Evolutionary conservation across 2,113 vertebrate genomes (phyloP).

Genomic region (Rhinopomastus cyanomelas): DNA sequence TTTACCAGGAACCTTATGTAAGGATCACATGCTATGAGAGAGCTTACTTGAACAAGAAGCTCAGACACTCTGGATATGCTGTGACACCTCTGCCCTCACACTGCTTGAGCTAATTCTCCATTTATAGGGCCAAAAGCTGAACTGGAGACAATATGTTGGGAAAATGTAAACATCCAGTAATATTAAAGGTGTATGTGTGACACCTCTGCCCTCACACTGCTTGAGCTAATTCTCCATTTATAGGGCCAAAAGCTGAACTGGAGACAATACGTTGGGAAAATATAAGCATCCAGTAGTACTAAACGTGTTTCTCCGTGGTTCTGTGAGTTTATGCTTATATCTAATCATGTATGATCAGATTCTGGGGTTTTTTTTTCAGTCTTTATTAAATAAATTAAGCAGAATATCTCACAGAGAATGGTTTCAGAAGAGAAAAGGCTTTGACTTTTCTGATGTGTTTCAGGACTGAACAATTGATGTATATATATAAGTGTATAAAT

Average conservation of each 20-base stretch:
- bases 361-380: background rate
- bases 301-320: too few species aligned
- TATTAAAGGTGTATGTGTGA: background rate
- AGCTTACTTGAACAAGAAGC: background rate
- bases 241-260: background rate
- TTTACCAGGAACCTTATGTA: background rate
- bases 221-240: background rate
- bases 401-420: background rate
- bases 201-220: rapidly evolving
- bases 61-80: background rate
- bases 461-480: background rate
- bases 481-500: background rate
- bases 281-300: background rate
- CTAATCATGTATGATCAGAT: background rate
- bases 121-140: background rate
- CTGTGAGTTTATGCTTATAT: background rate
- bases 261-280: background rate
- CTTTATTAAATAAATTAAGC: background rate
- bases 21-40: rapidly evolving
- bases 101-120: rapidly evolving
- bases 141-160: background rate
- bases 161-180: background rate
- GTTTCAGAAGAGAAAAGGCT: background rate
- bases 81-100: background rate
- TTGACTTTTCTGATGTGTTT: background rate